Evolutionary conservation across 2,888 invertebrate genomes (phyloP).

Genomic region (Mystacides longicornis): DNA sequence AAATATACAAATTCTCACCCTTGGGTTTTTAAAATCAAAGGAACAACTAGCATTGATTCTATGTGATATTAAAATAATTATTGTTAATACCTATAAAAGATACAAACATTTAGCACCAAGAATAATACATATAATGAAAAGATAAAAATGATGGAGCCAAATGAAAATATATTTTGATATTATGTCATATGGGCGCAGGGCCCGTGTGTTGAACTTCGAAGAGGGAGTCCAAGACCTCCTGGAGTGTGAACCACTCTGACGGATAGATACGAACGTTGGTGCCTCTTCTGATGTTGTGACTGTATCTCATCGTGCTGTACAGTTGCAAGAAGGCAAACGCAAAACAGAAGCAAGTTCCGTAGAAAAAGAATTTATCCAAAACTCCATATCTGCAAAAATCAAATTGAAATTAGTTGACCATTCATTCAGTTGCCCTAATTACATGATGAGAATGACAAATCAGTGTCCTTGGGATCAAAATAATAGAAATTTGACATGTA

Average conservation of each 20-base stretch:
- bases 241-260: conserved; percentile 14
- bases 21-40: too few relatives aligned
- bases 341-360: conserved; percentile 14
- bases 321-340: conserved; percentile 10
- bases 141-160: not conserved
- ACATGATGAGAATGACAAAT: too few relatives aligned
- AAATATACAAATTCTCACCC: too few relatives aligned
- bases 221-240: conserved; percentile 12
- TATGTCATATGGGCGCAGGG: conserved; percentile 15
- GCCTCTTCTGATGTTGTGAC: conserved; percentile 4
- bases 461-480: too few relatives aligned
- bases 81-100: too few relatives aligned
- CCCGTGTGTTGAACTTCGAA: conserved; percentile 16
- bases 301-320: conserved; percentile 17
- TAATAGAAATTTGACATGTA: too few relatives aligned
- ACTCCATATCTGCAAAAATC: not conserved
- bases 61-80: too few relatives aligned
- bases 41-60: too few relatives aligned
- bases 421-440: too few relatives aligned
- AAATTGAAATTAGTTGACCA: not conserved
- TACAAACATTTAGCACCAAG: not conserved
- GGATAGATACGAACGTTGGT: conserved; percentile 14
- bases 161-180: not conserved
- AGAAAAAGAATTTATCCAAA: conserved; percentile 9
- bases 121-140: conserved; percentile 3